Evolutionary conservation across 2,888 invertebrate genomes (phyloP), one percentile per base, ranked within the genome.

Genomic region (Dascillus cervinus): DNA sequence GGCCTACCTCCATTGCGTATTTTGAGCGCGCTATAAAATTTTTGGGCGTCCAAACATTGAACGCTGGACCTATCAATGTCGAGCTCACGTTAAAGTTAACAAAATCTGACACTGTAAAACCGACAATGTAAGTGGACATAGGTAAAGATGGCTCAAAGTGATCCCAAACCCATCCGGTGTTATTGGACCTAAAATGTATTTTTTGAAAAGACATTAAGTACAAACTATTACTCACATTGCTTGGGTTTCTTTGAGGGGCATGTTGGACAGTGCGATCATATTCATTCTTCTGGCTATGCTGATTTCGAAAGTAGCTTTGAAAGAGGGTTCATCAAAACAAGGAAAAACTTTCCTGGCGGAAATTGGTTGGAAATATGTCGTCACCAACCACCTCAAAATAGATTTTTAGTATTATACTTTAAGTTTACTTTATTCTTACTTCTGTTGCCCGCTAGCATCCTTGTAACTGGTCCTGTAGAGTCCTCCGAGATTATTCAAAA

Each of bases 51-150:
- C 70, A 71, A 13, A 70, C 55, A 37, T 57, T 63, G 5, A 70
- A 58, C 13, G 52, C 41, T 2, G 66, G 63, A 2, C 51, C 59
- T 12, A 38, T 37, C 2, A 40, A 29, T 25, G 40, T 41, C 3
- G 34, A 32, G 2, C 52, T 34, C 13, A 53, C 37, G 26, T 51
- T 47, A 24, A 53, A 48, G 6, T 32, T 33, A 15, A 41, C 37
- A 40, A 62, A 58, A 37, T 61, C 58, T 26, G 53, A 55, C 13
- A 65, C 48, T 1, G 60, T 58, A 49, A 77, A 75, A 1, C 83
- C 83, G 3, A 85, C 73, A 20, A 83, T 64, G 56, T 86, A 84
- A 0, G 85, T 82, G 20, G 83, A 77, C 83, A 87, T 86, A 28
- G 72, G 73, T 1, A 78, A 75, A 1, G 80, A 73, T 26, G 63